Percentiles rank a stretch among this genome's conserved stretches.
These are phyloP conservation scores for Steinernema scapterisci DNA, from an alignment of 2,888 invertebrate genomes.

Conservation along the genomic window DNA sequence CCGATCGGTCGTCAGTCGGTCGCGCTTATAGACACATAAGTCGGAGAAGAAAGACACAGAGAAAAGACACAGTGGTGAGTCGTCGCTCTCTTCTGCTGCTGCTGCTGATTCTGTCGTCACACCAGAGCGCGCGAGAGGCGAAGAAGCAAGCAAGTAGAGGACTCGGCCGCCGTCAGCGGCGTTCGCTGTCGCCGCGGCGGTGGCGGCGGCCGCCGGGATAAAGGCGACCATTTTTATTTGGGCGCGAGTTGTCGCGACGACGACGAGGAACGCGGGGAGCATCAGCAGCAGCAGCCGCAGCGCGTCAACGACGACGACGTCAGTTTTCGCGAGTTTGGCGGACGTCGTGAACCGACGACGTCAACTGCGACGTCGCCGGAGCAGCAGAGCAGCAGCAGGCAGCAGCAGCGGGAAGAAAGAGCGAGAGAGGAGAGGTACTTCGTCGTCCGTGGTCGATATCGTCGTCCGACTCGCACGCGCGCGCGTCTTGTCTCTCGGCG, in stretches of 20 bases:
- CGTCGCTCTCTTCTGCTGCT: neutral
- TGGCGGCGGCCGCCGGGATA: neutral
- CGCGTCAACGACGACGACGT: conserved; percentile 15
- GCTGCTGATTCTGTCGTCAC: neutral
- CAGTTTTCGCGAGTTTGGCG: too few species aligned
- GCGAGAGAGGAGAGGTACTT: too few species aligned
- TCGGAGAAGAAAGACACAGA: neutral
- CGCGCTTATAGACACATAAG: neutral
- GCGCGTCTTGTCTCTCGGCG: conserved; percentile 30
- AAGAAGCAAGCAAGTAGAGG: conserved; percentile 14
- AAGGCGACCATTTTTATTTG: neutral
- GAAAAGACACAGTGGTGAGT: neutral
- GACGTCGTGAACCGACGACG: too few species aligned
- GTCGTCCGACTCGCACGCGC: conserved; percentile 23
- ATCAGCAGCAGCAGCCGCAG: neutral
- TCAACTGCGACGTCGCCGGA: too few species aligned
- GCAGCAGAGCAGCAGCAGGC: too few species aligned
- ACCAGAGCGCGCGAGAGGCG: neutral
- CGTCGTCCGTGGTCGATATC: neutral
- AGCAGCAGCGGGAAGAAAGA: too few species aligned
- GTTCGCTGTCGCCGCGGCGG: neutral
- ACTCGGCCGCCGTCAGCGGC: neutral
- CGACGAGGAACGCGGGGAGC: neutral
- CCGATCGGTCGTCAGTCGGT: neutral
- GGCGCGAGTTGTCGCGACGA: conserved; percentile 22